Evolutionary conservation across 2,888 invertebrate genomes (phyloP).

Genomic region (Brachyopa scutellaris): DNA sequence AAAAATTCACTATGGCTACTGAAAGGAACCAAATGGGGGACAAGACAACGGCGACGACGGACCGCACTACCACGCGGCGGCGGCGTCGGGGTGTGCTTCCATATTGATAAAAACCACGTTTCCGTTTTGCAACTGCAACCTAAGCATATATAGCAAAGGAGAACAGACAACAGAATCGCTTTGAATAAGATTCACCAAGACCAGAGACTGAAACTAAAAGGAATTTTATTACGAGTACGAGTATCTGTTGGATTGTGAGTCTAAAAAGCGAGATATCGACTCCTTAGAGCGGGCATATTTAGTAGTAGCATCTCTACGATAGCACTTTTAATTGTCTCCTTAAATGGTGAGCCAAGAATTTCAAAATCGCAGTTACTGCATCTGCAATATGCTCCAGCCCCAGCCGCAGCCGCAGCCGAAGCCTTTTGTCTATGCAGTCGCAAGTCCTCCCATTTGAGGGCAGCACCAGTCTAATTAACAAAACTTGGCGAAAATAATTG

Average conservation of each 20-base stretch:
- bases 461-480: slow-evolving; percentile 65
- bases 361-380: slow-evolving; percentile 61
- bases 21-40: background rate
- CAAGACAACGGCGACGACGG: background rate
- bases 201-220: slow-evolving; percentile 60
- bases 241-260: slow-evolving; percentile 35
- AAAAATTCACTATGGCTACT: slow-evolving; percentile 59
- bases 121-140: slow-evolving; percentile 35
- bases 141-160: too few species aligned
- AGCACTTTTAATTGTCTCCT: slow-evolving; percentile 69
- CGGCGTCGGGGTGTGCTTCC: slow-evolving; percentile 14
- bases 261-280: slow-evolving; percentile 40
- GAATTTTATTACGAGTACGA: slow-evolving; percentile 71
- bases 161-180: slow-evolving; percentile 20
- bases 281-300: slow-evolving; percentile 27
- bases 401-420: too few species aligned
- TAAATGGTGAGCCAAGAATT: slow-evolving; percentile 65
- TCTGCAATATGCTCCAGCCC: slow-evolving; percentile 40
- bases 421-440: slow-evolving; percentile 54
- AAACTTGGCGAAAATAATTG: slow-evolving; percentile 68
- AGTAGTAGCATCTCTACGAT: slow-evolving; percentile 2
- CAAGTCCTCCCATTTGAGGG: slow-evolving; percentile 41
- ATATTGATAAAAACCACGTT: slow-evolving; percentile 36
- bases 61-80: background rate
- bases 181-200: slow-evolving; percentile 49